Percentiles rank a stretch among this genome's conserved stretches.
phyloP scores from a whole-genome alignment of 1,140 invertebrate species.

The Drosophila kohkoa region DNA sequence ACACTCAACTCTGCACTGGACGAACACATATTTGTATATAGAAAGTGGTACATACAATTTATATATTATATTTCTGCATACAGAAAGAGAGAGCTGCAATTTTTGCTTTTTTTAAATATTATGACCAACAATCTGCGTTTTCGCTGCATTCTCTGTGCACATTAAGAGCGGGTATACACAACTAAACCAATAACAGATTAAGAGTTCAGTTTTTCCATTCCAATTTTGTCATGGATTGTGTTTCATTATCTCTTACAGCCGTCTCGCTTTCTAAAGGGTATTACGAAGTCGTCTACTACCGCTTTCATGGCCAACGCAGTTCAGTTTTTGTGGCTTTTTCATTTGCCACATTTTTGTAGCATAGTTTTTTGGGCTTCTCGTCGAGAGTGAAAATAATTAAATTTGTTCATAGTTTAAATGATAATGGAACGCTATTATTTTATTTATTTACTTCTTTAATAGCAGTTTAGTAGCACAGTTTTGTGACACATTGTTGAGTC shows the following conservation, averaged over 20 bases:
- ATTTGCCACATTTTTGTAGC: background rate
- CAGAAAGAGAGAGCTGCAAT: background rate
- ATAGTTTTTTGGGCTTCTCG: slow-evolving; percentile 41
- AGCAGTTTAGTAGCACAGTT: background rate
- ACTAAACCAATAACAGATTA: too few relatives aligned
- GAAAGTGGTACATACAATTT: background rate
- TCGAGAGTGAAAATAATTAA: slow-evolving; percentile 67
- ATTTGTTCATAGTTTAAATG: slow-evolving; percentile 65
- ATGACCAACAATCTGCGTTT: background rate
- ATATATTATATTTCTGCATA: background rate
- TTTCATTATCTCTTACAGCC: background rate
- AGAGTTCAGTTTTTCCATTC: too few relatives aligned
- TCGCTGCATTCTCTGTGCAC: background rate
- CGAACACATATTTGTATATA: background rate
- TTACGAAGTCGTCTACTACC: background rate
- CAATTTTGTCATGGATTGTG: background rate
- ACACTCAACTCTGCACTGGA: background rate
- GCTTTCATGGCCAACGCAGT: background rate
- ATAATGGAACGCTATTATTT: slow-evolving; percentile 57
- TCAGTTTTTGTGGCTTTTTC: slow-evolving; percentile 4
- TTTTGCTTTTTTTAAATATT: background rate
- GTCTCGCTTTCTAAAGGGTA: background rate
- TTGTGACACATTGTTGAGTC: background rate
- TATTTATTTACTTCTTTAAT: slow-evolving; percentile 1
- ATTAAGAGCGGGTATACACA: background rate